A percentile compares a stretch with the other conserved stretches of the same genome.
These are phyloP conservation scores for Anastrepha ludens DNA, from an alignment of 1,140 invertebrate genomes.

Conservation along the genomic window DNA sequence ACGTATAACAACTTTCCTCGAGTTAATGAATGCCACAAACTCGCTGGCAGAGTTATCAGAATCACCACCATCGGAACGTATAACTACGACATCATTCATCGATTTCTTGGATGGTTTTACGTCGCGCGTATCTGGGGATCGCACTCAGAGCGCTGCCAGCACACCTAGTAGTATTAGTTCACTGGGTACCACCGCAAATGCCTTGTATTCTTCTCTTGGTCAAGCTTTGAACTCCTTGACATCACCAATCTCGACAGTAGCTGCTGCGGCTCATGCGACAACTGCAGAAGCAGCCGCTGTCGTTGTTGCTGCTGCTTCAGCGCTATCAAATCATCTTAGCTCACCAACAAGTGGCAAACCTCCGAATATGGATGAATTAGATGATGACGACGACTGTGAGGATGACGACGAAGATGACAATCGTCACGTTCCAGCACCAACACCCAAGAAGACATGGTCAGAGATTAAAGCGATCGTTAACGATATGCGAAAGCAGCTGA, in stretches of 20 bases:
- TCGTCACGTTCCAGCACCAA: constrained; percentile 66
- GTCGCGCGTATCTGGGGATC: constrained; percentile 63
- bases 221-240: constrained; percentile 70
- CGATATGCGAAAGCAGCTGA: constrained; percentile 86
- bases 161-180: constrained; percentile 62
- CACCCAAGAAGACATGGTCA: constrained; percentile 81
- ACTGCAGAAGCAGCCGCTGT: constrained; percentile 69
- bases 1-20: no score
- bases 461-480: constrained; percentile 87
- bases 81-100: constrained; percentile 67
- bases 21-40: constrained; percentile 17
- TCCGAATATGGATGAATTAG: constrained; percentile 62
- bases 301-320: constrained; percentile 69
- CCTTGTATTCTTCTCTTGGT: constrained; percentile 71
- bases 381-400: constrained; percentile 66
- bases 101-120: constrained; percentile 71
- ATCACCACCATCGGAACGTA: constrained; percentile 58
- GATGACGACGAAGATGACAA: constrained; percentile 70
- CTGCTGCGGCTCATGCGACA: constrained; percentile 68
- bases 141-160: constrained; percentile 66
- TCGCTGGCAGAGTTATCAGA: constrained; percentile 19
- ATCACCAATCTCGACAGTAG: constrained; percentile 69
- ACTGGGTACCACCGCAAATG: constrained; percentile 71
- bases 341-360: constrained; percentile 70
- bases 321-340: constrained; percentile 71